phyloP scores from a whole-genome alignment of 2,797 vertebrate species.

The Tympanoctomys barrerae region DNA sequence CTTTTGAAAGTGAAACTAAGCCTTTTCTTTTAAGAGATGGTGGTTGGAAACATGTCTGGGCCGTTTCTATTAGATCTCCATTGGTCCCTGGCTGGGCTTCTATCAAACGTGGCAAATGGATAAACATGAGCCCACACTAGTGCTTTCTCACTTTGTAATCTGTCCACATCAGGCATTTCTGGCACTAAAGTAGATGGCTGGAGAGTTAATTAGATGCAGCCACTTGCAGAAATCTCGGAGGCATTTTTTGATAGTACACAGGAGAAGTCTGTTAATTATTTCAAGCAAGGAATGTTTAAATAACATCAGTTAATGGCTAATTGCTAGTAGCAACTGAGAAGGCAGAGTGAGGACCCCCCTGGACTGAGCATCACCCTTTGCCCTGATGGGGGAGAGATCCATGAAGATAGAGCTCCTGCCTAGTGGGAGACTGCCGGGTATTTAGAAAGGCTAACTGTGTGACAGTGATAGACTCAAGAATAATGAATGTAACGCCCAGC shows the following conservation, averaged over 20 bases:
- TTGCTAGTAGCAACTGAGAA: background rate
- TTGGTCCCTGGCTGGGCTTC: background rate
- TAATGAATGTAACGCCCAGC: background rate
- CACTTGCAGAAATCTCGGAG: constrained; percentile 62
- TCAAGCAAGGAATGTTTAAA: constrained; percentile 63
- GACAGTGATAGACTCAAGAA: background rate
- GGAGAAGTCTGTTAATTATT: constrained; percentile 72
- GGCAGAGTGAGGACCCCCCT: background rate
- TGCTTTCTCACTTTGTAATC: background rate
- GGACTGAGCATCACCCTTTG: background rate
- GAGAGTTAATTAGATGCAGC: constrained; percentile 60
- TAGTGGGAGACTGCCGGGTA: background rate
- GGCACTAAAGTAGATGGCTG: constrained; percentile 16
- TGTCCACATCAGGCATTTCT: constrained; percentile 3
- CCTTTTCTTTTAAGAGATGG: background rate
- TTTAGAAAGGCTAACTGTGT: background rate
- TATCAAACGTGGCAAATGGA: background rate
- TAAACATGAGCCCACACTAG: background rate
- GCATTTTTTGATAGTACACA: constrained; percentile 54
- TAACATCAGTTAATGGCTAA: constrained; percentile 31
- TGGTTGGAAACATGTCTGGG: background rate
- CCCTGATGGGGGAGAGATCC: background rate
- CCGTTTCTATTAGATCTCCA: background rate
- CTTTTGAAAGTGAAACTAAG: background rate
- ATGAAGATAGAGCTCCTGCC: background rate